Base-by-base conservation (phyloP, 2,888 invertebrate species). In the Himalopsyche kuldschensis region DNA sequence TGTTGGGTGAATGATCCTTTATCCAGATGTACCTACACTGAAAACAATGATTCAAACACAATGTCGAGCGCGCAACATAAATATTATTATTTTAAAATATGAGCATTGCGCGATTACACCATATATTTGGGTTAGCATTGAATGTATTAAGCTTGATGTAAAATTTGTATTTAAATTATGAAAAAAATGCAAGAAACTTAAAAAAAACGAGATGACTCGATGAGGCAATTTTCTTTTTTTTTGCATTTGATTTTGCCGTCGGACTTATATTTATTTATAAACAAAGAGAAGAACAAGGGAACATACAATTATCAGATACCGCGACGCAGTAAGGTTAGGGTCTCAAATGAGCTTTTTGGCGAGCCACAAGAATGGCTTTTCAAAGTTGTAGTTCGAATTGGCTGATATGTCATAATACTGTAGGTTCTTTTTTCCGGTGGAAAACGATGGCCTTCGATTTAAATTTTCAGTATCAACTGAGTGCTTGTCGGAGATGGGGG, bases 321-420 rank as follows among this genome's bases (percentile, higher is more conserved):
- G n/a, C n/a, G n/a, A n/a, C n/a, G n/a, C n/a, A n/a, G n/a, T n/a
- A n/a, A 99, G 92, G 91, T 99, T 99, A 84, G 99, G 97, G 92
- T 99, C 99, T 87, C 99, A 99, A 88, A 99, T 98, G 88, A 99
- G 91, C 90, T 99, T 99, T 87, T 99, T 95, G 78, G 98, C 99
- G 89, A 99, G 92, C 98, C 99, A 99, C 87, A 99, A 93, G 95
- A 99, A 99, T 31, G 99, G 99, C 90, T 99, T 99, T 90, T 99
- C 99, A 88, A 99, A 99, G 93, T 99, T 99, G 94, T 99, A 99
- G 92, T 99, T 99, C 88, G 98, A 98, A 91, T 99, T 99, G 63
- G 99, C 99, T 88, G 98, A 99, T 90, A 99, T 99, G 90, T 99
- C 99, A 89, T 99, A 99, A 94, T 99, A 99, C 96, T 99, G 99